Evolutionary conservation across 64 coral and sea anemone species (phyloP).

Genomic region (Montipora cactus): DNA sequence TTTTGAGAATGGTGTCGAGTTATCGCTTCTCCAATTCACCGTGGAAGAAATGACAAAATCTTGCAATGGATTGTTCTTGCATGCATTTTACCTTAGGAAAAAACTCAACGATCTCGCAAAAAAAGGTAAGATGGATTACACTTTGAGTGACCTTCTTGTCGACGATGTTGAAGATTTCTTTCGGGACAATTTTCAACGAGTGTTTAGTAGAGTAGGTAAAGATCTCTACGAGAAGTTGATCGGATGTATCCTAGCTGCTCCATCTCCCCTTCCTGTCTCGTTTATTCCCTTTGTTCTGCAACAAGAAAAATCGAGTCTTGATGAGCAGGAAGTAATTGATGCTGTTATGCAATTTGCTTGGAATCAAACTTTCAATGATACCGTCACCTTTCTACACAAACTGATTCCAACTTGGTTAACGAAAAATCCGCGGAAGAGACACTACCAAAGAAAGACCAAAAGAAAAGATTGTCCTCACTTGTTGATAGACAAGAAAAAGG

Average conservation of each 20-base stretch:
- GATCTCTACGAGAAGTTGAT: slow-evolving; percentile 43
- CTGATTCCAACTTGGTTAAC: slow-evolving; percentile 57
- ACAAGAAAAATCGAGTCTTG: neutral
- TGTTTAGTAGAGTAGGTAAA: neutral
- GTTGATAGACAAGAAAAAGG: slow-evolving; percentile 45
- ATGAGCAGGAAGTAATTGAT: slow-evolving; percentile 45
- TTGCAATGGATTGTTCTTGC: slow-evolving; percentile 52
- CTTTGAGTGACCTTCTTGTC: neutral
- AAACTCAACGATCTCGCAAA: neutral
- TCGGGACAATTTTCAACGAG: neutral
- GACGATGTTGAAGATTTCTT: slow-evolving; percentile 50
- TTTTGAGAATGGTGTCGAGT: slow-evolving; percentile 4
- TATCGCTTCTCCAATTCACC: neutral
- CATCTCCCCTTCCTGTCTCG: slow-evolving; percentile 45
- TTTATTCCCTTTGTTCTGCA: slow-evolving; percentile 38
- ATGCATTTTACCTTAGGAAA: slow-evolving; percentile 8
- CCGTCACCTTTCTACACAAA: slow-evolving; percentile 49
- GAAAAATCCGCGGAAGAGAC: neutral
- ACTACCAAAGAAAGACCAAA: neutral
- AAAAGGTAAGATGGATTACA: neutral
- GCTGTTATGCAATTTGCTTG: slow-evolving; percentile 34
- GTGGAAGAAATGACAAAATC: neutral
- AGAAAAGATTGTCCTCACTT: slow-evolving; percentile 5
- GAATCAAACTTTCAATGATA: neutral
- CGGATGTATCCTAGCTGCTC: slow-evolving; percentile 49